These are phyloP conservation scores for Rhingia rostrata DNA, from an alignment of 2,888 invertebrate genomes.

Conservation along the genomic window DNA sequence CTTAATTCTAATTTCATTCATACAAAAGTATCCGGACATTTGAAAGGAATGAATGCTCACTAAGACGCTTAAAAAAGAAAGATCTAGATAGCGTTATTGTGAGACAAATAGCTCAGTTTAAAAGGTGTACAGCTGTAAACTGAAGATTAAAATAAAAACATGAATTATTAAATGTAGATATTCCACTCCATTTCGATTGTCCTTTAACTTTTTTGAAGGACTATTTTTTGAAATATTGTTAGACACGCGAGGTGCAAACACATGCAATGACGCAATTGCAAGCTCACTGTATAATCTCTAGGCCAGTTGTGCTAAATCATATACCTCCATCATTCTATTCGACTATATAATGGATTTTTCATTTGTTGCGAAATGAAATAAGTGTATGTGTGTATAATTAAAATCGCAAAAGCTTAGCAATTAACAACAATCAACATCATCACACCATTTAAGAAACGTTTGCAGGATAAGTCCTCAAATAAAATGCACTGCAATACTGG, in stretches of 20 bases:
- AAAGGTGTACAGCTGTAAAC: too few species aligned
- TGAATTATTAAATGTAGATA: background rate
- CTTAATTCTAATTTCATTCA: too few species aligned
- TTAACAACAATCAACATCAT: constrained; percentile 49
- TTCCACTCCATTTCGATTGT: background rate
- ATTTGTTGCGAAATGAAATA: constrained; percentile 23
- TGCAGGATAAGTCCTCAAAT: constrained; percentile 34
- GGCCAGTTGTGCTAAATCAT: background rate
- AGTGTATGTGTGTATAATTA: constrained; percentile 40
- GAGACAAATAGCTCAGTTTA: too few species aligned
- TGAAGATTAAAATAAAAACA: too few species aligned
- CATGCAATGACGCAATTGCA: constrained; percentile 22
- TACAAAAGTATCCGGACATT: too few species aligned
- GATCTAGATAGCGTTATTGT: too few species aligned
- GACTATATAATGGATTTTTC: constrained; percentile 2
- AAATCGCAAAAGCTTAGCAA: constrained; percentile 58
- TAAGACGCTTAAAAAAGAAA: too few species aligned
- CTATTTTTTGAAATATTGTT: background rate
- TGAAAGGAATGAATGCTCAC: too few species aligned
- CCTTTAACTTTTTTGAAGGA: background rate
- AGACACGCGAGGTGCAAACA: background rate
- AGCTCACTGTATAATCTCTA: constrained; percentile 5
- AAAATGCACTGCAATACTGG: constrained; percentile 42
- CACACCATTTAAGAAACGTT: constrained; percentile 48
- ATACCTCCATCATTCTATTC: background rate